phyloP scores from a whole-genome alignment of 2,888 invertebrate species.

The Aleiodes alternator region DNA sequence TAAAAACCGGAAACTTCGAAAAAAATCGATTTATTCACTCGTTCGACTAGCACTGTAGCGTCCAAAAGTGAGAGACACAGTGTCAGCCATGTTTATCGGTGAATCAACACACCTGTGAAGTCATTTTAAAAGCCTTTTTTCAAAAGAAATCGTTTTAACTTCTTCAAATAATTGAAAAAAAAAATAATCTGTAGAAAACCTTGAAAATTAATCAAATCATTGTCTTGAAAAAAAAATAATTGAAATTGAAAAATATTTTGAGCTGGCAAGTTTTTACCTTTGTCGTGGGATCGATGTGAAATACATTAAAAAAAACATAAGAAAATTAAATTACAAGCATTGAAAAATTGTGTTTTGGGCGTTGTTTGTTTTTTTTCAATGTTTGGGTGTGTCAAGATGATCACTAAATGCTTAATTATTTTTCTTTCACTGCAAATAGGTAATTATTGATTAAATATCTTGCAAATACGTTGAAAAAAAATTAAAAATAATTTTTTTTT shows the following conservation, averaged over 20 bases:
- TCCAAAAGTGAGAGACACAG: conserved; percentile 1
- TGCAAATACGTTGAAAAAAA: neutral
- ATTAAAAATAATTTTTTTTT: neutral
- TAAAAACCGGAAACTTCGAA: too few species aligned
- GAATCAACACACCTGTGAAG: conserved; percentile 53
- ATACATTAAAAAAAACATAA: conserved; percentile 20
- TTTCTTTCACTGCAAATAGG: conserved; percentile 62
- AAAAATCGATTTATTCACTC: conserved; percentile 24
- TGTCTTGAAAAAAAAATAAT: too few species aligned
- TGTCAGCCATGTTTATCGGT: conserved; percentile 47
- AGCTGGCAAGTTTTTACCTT: too few species aligned
- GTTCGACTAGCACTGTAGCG: conserved; percentile 47
- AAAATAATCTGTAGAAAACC: neutral
- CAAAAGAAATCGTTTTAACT: conserved; percentile 34
- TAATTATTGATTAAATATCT: conserved; percentile 50
- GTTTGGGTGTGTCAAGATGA: conserved; percentile 69
- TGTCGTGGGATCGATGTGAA: neutral
- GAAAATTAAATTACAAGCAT: conserved; percentile 6
- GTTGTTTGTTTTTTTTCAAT: conserved; percentile 49
- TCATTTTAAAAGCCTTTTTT: conserved; percentile 42
- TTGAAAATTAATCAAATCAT: neutral
- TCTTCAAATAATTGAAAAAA: neutral
- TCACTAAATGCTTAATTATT: conserved; percentile 56
- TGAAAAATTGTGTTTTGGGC: conserved; percentile 45
- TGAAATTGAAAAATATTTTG: too few species aligned